Conservation (phyloP, 2,113 vertebrate species). For the Petroica traversi region DNA sequence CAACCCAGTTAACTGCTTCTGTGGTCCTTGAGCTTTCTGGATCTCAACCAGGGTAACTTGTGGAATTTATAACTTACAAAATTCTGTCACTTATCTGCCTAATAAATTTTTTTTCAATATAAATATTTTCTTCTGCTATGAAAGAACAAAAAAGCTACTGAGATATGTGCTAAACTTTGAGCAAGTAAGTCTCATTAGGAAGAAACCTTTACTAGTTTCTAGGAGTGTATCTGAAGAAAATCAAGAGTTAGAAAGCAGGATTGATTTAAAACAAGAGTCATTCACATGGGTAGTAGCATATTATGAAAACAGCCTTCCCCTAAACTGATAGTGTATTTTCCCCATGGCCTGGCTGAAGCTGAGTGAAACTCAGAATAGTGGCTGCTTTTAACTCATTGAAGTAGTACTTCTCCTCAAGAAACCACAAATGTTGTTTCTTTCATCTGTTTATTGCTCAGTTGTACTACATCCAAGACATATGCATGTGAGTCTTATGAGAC, state of each 20-base stretch:
- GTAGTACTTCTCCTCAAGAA: neutral
- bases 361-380: neutral
- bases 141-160: neutral
- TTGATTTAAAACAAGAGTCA: neutral
- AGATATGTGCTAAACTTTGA: neutral
- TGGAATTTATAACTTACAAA: neutral
- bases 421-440: neutral
- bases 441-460: neutral
- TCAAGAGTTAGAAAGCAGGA: neutral
- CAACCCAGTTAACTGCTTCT: neutral
- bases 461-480: neutral
- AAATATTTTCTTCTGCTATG: neutral
- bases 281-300: neutral
- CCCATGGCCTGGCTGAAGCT: neutral
- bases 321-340: neutral
- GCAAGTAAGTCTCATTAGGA: neutral
- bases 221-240: neutral
- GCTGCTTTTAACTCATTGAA: neutral
- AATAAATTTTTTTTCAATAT: neutral
- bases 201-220: neutral
- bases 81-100: neutral
- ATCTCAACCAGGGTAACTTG: neutral
- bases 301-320: neutral
- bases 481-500: neutral
- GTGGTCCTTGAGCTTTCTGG: neutral